A percentile compares a stretch with the other conserved stretches of the same genome.
Conservation (phyloP, 2,797 vertebrate genomes). For the Coregonus sp. region DNA sequence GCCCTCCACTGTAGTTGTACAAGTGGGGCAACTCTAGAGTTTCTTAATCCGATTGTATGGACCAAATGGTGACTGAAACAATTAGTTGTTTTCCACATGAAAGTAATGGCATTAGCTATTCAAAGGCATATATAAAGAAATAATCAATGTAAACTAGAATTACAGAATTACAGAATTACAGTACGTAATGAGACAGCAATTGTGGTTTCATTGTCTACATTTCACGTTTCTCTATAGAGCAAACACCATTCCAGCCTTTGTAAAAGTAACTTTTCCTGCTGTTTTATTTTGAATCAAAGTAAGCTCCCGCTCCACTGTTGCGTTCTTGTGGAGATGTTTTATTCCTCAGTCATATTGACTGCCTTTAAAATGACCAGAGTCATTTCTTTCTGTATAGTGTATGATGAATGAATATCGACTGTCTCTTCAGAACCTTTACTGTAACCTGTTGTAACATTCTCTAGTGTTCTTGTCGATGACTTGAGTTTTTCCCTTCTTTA, state of each 20-base stretch:
- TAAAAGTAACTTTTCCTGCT: constrained; percentile 39
- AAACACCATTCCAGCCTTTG: constrained; percentile 55
- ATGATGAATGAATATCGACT: constrained; percentile 44
- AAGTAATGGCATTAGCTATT: constrained; percentile 41
- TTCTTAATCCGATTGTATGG: constrained; percentile 35
- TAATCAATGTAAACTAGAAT: constrained; percentile 43
- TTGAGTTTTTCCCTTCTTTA: constrained; percentile 56
- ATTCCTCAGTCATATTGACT: constrained; percentile 81
- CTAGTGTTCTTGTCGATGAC: constrained; percentile 40
- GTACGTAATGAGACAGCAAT: constrained; percentile 30
- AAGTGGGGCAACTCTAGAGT: constrained; percentile 22
- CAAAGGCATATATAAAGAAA: constrained; percentile 51
- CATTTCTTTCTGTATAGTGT: constrained; percentile 28
- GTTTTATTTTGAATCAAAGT: constrained; percentile 44
- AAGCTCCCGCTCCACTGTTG: constrained; percentile 44
- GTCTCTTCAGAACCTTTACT: constrained; percentile 42
- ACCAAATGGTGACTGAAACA: constrained; percentile 62
- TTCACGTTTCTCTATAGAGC: constrained; percentile 7
- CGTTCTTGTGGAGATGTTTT: constrained; percentile 50
- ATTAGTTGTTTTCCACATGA: constrained; percentile 38
- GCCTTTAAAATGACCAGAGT: constrained; percentile 39
- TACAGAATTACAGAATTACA: constrained; percentile 30
- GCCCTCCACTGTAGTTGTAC: constrained; percentile 23
- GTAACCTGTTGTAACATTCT: constrained; percentile 42
- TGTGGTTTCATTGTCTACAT: background rate